Conservation (phyloP, 2,113 vertebrate genomes). For the Notiomystis cincta region DNA sequence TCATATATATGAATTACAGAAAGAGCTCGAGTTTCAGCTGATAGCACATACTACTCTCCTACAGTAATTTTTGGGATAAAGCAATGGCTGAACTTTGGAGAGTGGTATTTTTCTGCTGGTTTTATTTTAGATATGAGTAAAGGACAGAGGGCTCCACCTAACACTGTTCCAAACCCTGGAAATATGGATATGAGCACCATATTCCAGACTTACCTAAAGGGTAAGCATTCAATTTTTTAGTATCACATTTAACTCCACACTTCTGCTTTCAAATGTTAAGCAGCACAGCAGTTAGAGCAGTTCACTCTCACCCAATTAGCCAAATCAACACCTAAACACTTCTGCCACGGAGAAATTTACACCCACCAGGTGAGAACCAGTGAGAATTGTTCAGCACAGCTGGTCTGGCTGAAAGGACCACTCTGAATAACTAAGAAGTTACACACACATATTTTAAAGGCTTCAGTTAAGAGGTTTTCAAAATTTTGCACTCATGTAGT, state of each 20-base stretch:
- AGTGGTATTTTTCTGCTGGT: not conserved
- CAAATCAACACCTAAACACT: not conserved
- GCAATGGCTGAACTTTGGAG: not conserved
- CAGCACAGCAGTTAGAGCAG: not conserved
- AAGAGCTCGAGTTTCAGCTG: not conserved
- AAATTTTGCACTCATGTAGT: too few relatives aligned
- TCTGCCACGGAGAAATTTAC: not conserved
- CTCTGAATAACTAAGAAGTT: not conserved
- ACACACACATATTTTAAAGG: not conserved
- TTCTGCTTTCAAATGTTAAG: not conserved
- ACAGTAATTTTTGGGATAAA: not conserved
- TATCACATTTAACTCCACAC: not conserved
- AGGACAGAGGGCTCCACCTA: not conserved
- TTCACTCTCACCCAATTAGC: not conserved
- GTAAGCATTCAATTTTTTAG: not conserved
- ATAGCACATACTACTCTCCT: not conserved
- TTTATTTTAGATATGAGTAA: not conserved
- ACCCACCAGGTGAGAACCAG: not conserved
- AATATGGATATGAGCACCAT: not conserved
- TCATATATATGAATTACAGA: not conserved
- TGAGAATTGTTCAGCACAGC: not conserved
- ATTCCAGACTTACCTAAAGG: not conserved
- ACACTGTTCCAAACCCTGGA: not conserved
- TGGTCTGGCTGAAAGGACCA: not conserved
- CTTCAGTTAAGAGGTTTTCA: not conserved